Conservation (phyloP, 2,113 vertebrate genomes). For the Fulmarus glacialis region DNA sequence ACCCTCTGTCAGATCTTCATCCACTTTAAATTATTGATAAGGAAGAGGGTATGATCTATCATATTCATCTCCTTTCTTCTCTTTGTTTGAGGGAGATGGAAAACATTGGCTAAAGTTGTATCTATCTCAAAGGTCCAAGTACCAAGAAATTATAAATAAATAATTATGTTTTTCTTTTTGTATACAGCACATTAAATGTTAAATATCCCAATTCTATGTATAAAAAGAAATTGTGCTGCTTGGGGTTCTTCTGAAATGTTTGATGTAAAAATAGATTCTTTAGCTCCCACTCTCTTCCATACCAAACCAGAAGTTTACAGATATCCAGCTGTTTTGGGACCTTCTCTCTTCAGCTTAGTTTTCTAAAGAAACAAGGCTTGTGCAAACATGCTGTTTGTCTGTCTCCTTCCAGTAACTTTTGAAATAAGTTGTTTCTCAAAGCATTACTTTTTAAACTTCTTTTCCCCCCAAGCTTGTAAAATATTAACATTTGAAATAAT, state of each 20-base stretch:
- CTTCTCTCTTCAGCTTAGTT: not conserved
- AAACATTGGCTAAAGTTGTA: not conserved
- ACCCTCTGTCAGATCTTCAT: not conserved
- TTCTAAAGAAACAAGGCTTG: not conserved
- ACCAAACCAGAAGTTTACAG: not conserved
- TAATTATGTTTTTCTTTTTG: not conserved
- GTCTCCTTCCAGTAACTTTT: not conserved
- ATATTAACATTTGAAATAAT: constrained; percentile 36
- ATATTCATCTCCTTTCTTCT: not conserved
- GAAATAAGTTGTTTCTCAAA: not conserved
- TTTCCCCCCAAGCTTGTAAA: constrained; percentile 5
- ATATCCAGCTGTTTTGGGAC: not conserved
- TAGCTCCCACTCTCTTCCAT: not conserved
- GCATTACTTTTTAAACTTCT: not conserved
- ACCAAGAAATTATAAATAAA: not conserved
- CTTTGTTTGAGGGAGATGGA: not conserved
- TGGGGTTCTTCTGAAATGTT: not conserved
- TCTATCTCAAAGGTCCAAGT: not conserved
- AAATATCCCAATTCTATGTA: not conserved
- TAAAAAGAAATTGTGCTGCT: not conserved
- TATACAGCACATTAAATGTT: not conserved
- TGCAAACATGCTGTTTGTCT: not conserved
- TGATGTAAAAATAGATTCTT: not conserved
- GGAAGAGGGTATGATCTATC: not conserved
- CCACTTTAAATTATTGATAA: not conserved